These are phyloP conservation scores for Agonopterix heracliana DNA, from an alignment of 2,888 invertebrate species.

Conservation along the genomic window DNA sequence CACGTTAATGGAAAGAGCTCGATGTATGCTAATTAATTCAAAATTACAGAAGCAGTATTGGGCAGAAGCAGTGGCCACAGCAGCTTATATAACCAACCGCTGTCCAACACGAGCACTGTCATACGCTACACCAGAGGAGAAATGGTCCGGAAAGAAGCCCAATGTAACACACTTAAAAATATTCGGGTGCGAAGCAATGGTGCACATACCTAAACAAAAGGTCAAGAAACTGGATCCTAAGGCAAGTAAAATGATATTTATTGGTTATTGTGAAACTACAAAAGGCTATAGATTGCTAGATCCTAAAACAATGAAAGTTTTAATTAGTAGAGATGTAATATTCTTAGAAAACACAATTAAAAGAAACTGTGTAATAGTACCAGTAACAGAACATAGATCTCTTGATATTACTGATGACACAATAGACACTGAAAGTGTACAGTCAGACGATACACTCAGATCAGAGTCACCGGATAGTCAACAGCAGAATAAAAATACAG, in stretches of 20 bases:
- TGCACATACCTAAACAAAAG: slow-evolving; percentile 1
- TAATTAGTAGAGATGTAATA: too few species aligned
- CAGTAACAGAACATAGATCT: too few species aligned
- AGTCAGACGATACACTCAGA: too few species aligned
- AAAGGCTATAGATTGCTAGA: too few species aligned
- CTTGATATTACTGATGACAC: too few species aligned
- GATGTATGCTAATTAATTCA: slow-evolving; percentile 4
- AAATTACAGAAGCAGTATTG: slow-evolving; percentile 3
- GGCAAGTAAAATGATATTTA: slow-evolving; percentile 6
- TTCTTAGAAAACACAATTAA: too few species aligned
- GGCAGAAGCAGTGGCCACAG: background rate
- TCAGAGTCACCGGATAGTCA: too few species aligned
- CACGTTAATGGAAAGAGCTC: slow-evolving; percentile 5
- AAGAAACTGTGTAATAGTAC: too few species aligned
- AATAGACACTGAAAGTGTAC: too few species aligned
- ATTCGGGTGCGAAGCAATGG: slow-evolving; percentile 7
- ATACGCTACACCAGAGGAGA: slow-evolving; percentile 1
- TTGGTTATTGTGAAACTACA: slow-evolving; percentile 5
- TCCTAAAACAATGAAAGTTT: too few species aligned
- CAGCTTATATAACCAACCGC: background rate
- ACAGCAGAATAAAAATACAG: too few species aligned
- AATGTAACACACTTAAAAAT: slow-evolving; percentile 3
- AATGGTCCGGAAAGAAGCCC: slow-evolving; percentile 5
- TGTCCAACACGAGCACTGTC: background rate
- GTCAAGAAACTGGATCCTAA: slow-evolving; percentile 6